Base-by-base conservation (phyloP, 2,113 vertebrate genomes). In the Embiotoca jacksoni region DNA sequence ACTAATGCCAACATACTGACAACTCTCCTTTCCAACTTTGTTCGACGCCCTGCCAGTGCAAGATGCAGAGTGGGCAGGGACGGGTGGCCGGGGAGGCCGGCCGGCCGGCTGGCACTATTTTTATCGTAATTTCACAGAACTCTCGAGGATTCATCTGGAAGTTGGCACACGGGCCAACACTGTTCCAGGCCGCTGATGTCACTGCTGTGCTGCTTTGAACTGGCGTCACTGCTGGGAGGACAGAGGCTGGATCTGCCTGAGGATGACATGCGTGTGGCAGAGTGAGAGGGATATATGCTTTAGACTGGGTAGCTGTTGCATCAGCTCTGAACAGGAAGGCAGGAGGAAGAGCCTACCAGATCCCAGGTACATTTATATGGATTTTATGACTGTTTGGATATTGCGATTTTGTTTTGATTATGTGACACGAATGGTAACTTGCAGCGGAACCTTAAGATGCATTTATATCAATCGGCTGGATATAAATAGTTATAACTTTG, bases 71-170 rank as follows among this genome's bases (percentile, higher is more conserved):
- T 53, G 75, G 82, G 74, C 71, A 66, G 78, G 66, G 85, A 77
- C 69, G 59, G 81, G 79, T 73, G 85, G 81, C 91, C 1, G 0
- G 59, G 81, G 79, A 72, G 85, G 81, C 91, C 1, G 0, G 41
- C 91, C 1, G 0, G 41, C 80, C 55, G 77, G 70, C 82, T 31
- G 2, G 81, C 91, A 95, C 96, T 96, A 97, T 97, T 97, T 96
- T 96, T 97, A 96, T 95, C 96, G 86, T 91, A 91, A 95, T 94
- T 97, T 96, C 96, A 96, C 72, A 86, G 96, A 97, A 96, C 91
- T 93, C 88, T 94, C 90, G 71, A 74, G 1, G 81, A 93, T 92
- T 91, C 86, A 82, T 89, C 80, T 82, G 86, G 58, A 87, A 72
- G 86, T 75, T 81, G 88, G 82, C 89, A 71, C 1, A 68, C 70